Evolutionary conservation across 2,797 vertebrate genomes (phyloP).

Genomic region (Anguilla pacifica): DNA sequence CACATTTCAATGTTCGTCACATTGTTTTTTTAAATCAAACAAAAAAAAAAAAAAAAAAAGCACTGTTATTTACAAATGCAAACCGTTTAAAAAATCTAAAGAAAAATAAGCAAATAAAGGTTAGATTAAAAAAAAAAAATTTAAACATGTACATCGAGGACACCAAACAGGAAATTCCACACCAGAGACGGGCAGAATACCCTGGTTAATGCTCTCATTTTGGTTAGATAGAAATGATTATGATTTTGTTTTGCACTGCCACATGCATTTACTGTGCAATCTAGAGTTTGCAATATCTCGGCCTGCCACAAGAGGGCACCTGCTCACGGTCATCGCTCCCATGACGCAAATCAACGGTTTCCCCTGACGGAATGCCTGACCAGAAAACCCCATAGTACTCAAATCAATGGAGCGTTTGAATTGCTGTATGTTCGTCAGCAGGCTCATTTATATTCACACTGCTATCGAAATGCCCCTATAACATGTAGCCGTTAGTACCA

Average conservation of each 20-base stretch:
- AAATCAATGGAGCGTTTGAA: not conserved
- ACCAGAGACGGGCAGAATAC: not conserved
- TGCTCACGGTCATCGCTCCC: not conserved
- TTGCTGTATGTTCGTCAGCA: not conserved
- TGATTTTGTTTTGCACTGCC: not conserved
- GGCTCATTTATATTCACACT: slow-evolving; percentile 18
- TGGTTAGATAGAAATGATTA: not conserved
- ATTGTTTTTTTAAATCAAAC: slow-evolving; percentile 11
- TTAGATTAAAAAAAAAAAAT: not conserved
- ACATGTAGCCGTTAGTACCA: not conserved
- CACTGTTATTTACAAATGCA: slow-evolving; percentile 20
- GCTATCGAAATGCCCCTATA: not conserved
- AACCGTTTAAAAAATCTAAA: slow-evolving; percentile 6
- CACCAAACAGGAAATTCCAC: not conserved
- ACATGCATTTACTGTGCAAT: not conserved
- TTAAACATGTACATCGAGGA: slow-evolving; percentile 14
- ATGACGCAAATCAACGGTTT: not conserved
- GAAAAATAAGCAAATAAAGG: slow-evolving; percentile 2
- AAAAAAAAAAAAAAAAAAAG: slow-evolving; percentile 21
- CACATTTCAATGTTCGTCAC: slow-evolving; percentile 2
- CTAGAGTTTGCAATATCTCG: not conserved
- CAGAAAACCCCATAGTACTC: not conserved
- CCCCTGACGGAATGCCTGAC: no score
- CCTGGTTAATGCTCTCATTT: not conserved
- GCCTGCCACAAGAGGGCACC: not conserved